Conservation (phyloP, 1,140 invertebrate genomes). For the Matsumurasca onukii region DNA sequence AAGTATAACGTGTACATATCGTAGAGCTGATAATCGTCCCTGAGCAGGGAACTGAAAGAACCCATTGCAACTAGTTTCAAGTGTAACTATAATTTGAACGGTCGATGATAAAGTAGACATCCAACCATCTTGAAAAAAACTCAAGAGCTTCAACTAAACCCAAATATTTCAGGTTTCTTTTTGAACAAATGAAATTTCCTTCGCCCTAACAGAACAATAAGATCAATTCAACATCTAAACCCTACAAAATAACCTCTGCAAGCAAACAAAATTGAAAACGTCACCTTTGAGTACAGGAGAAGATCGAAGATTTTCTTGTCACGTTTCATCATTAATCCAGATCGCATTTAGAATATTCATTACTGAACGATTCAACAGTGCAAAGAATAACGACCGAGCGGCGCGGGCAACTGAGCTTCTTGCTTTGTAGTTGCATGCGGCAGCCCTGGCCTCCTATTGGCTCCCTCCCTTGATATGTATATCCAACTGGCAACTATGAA, state of each 20-base stretch:
- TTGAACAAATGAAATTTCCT: too few relatives aligned
- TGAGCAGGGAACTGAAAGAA: too few relatives aligned
- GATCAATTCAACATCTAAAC: not conserved
- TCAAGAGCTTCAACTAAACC: too few relatives aligned
- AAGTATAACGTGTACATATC: not conserved
- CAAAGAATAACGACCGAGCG: not conserved
- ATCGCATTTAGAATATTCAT: not conserved
- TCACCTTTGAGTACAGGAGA: not conserved
- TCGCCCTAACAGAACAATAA: too few relatives aligned
- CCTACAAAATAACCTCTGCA: not conserved
- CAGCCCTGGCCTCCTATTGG: not conserved
- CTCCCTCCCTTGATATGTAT: conserved; percentile 11
- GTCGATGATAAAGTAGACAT: too few relatives aligned
- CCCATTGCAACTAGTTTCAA: too few relatives aligned
- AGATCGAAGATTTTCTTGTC: conserved; percentile 9
- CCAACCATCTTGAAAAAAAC: too few relatives aligned
- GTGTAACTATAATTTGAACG: too few relatives aligned
- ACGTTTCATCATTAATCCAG: conserved; percentile 24
- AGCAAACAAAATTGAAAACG: not conserved
- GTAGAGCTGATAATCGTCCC: too few relatives aligned
- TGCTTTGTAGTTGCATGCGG: conserved; percentile 13
- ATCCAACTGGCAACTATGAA: conserved; percentile 22
- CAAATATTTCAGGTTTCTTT: too few relatives aligned
- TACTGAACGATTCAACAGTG: not conserved
- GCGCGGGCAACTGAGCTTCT: not conserved